Conservation (phyloP, 2,888 invertebrate species). For the Luffia ferchaultella region DNA sequence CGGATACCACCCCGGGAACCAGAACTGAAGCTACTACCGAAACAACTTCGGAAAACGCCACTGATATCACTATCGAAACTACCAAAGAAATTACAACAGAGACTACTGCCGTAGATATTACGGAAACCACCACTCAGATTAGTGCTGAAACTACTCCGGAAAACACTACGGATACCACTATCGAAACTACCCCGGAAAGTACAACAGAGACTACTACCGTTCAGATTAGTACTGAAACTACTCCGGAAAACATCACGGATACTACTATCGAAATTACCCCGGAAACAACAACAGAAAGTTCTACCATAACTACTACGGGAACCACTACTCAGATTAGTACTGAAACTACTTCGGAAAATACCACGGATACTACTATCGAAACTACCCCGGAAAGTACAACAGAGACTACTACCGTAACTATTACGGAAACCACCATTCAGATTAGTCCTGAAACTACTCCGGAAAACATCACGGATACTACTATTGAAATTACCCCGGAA, state of each 20-base stretch:
- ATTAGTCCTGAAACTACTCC: not conserved
- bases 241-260: conserved; percentile 2
- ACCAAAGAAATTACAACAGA: conserved; percentile 2
- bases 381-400: conserved; percentile 3
- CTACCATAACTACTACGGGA: conserved; percentile 2
- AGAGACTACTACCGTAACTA: not conserved
- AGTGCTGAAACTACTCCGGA: conserved; percentile 4
- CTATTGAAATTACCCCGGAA: conserved; percentile 3
- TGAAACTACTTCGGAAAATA: conserved; percentile 3
- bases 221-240: not conserved
- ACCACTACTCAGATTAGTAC: conserved; percentile 4
- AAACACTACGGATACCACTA: not conserved
- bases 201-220: not conserved
- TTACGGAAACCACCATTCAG: not conserved
- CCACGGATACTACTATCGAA: not conserved
- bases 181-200: not conserved
- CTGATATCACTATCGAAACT: conserved; percentile 1
- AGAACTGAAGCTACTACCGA: conserved; percentile 5
- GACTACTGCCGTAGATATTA: conserved; percentile 3
- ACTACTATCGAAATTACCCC: conserved; percentile 4
- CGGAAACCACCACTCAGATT: conserved; percentile 5
- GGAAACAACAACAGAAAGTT: conserved; percentile 1
- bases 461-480: conserved; percentile 3
- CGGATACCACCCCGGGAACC: not conserved
- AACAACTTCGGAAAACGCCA: conserved; percentile 3